Conservation (phyloP, 2,113 vertebrate genomes). For the Paracanthobrama guichenoti region DNA sequence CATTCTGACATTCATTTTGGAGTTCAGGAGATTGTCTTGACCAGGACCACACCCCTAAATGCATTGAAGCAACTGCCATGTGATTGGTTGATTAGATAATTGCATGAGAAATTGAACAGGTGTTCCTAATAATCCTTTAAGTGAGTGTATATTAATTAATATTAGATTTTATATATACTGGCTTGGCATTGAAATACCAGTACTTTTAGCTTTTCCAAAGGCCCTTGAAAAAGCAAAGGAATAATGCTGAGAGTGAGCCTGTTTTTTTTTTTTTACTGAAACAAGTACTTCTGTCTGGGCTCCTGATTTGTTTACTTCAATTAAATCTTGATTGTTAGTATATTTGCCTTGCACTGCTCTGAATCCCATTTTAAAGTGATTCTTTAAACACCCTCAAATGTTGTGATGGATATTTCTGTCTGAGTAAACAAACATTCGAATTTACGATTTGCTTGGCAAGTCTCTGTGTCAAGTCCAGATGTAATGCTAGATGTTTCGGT, state of each 20-base stretch:
- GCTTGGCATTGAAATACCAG: background rate
- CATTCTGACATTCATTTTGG: too few species aligned
- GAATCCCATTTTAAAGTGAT: background rate
- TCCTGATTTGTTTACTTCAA: background rate
- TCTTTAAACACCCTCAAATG: conserved; percentile 7
- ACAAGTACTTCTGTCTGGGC: background rate
- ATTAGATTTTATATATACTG: too few species aligned
- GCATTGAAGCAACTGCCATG: too few species aligned
- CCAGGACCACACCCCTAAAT: too few species aligned
- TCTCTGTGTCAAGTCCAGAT: conserved; percentile 10
- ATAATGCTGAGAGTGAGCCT: background rate
- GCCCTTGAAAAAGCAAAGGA: background rate
- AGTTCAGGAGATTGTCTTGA: too few species aligned
- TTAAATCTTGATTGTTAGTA: background rate
- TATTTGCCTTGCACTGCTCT: background rate
- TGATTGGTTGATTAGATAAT: too few species aligned
- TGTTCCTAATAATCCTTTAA: too few species aligned
- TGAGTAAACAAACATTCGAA: conserved; percentile 6
- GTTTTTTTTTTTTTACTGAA: background rate
- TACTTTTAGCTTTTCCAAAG: background rate
- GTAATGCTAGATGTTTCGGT: conserved; percentile 2
- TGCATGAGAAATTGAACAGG: too few species aligned
- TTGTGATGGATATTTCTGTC: background rate
- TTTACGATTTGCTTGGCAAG: background rate
- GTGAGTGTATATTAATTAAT: too few species aligned